These are phyloP conservation scores for Pinctada fucata DNA, from an alignment of 2,888 invertebrate species.

Conservation along the genomic window DNA sequence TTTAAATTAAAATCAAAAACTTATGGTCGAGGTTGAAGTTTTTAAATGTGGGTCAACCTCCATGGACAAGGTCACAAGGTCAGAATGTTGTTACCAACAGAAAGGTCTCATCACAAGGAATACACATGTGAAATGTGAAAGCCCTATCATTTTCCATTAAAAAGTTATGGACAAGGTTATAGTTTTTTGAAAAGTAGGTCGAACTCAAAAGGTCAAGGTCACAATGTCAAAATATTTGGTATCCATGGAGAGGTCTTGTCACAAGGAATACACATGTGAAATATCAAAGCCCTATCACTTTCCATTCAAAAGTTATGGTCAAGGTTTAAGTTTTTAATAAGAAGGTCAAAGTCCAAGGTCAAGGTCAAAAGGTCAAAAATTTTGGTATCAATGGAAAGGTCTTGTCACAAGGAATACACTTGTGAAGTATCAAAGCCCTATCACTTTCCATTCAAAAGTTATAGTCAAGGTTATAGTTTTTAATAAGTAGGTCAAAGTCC, in stretches of 20 bases:
- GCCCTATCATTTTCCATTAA: neutral
- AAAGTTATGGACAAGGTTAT: neutral
- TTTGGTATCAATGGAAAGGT: no score
- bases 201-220: neutral
- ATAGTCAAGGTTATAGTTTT: no score
- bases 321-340: no score
- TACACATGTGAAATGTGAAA: neutral
- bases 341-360: no score
- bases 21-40: no score
- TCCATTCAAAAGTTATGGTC: neutral
- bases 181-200: neutral
- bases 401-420: no score
- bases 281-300: neutral
- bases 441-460: no score
- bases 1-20: no score
- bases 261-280: neutral
- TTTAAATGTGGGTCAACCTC: no score
- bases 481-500: no score
- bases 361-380: no score
- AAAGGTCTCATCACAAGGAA: neutral
- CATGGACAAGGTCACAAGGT: neutral
- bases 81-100: neutral
- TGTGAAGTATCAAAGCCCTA: no score
- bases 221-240: neutral
- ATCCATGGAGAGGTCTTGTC: neutral